A percentile compares a stretch with the other conserved stretches of the same genome.
phyloP scores from a whole-genome alignment of 2,113 vertebrate species.

The Crotalus tigris region DNA sequence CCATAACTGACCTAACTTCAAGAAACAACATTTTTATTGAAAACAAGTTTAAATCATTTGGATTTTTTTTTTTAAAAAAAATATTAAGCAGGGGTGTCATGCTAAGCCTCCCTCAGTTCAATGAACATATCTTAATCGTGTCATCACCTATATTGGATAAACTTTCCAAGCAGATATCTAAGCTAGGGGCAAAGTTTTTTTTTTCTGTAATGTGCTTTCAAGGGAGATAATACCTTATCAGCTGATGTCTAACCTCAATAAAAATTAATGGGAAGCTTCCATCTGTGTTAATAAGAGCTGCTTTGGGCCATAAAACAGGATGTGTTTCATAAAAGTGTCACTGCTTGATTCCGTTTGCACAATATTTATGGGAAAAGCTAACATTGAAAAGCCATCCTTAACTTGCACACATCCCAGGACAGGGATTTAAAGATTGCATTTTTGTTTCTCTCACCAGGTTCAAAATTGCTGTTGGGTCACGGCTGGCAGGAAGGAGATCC shows the following conservation, averaged over 20 bases:
- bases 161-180: not conserved
- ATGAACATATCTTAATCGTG: not conserved
- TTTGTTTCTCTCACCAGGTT: not conserved
- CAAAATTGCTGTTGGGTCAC: not conserved
- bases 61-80: not conserved
- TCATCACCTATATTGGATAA: not conserved
- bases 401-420: not conserved
- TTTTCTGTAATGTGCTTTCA: conserved; percentile 17
- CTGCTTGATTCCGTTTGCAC: conserved; percentile 17
- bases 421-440: not conserved
- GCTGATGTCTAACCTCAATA: conserved; percentile 15
- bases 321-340: conserved; percentile 28
- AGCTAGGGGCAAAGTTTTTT: not conserved
- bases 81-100: not conserved
- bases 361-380: conserved; percentile 26
- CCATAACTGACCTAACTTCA: not conserved
- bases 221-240: conserved; percentile 29
- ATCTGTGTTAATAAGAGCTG: conserved; percentile 34
- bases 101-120: not conserved
- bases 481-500: not conserved
- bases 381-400: conserved; percentile 17
- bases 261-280: conserved; percentile 31
- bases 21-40: not conserved
- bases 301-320: conserved; percentile 26
- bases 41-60: not conserved